Base-by-base conservation (phyloP, 2,888 invertebrate genomes). In the Chouioia cunea region DNA sequence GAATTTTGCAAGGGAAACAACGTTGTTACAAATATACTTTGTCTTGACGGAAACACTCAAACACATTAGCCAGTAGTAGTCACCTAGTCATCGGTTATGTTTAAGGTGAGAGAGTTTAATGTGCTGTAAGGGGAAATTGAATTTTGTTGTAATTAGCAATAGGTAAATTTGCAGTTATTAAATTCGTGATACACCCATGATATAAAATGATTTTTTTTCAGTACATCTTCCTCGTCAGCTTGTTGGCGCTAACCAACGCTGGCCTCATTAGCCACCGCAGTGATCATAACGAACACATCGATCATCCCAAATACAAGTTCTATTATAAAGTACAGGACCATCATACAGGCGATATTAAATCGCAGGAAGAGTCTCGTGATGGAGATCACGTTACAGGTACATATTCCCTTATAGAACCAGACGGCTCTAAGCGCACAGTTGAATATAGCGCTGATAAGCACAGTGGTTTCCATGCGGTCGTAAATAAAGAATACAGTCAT, bases 161-260 rank as follows among this genome's bases (percentile, higher is more conserved):
- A 44, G n/a, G 18, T 46, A 4, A 44, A 10, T 56, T 52, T 16
- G 4, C 4, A 27, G 16, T 36, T 6, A 36, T 8, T n/a, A n/a
- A n/a, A n/a, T n/a, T n/a, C n/a, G n/a, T n/a, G n/a, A n/a, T n/a
- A n/a, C n/a, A n/a, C n/a, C n/a, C 43, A 44, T 27, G 4, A 6
- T 48, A 36, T 36, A 6, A 36, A 10, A 36, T 27, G 27, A 4
- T 36, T 36, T 36, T 36, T 18, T 81, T 83, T 46, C 83, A 89
- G 89, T 81, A 88, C 64, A 76, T 86, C 74, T 78, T 87, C 52
- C 67, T 86, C 86, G 54, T 86, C 83, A 12, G 82, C 81, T 27
- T 87, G 84, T 27, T 88, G 77, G 88, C 88, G 1, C 77, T 83
- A 20, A 87, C 88, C 20, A 89, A 87, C 70, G 88, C 87, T 2